Evolutionary conservation across 2,113 vertebrate genomes (phyloP).

Genomic region (Oreochromis aureus): DNA sequence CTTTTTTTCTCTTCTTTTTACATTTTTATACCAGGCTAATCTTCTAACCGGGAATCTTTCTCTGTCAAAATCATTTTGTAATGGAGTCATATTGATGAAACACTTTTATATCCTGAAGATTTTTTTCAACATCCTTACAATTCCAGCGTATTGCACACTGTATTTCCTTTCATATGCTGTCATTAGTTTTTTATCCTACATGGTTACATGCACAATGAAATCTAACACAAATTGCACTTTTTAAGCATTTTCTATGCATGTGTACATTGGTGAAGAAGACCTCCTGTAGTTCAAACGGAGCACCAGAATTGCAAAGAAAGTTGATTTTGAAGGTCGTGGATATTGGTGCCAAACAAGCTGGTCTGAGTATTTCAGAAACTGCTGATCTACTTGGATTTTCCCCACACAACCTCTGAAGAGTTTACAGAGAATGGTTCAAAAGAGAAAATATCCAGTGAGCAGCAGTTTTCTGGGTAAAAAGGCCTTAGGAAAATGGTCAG

Average conservation of each 20-base stretch:
- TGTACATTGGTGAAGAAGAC: not conserved
- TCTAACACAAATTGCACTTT: not conserved
- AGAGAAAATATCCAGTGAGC: not conserved
- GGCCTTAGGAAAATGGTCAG: not conserved
- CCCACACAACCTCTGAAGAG: not conserved
- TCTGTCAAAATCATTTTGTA: not conserved
- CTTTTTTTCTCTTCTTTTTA: not conserved
- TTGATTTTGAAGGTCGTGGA: not conserved
- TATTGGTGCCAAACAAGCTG: not conserved
- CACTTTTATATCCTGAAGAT: not conserved
- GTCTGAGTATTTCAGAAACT: not conserved
- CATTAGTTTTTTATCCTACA: not conserved
- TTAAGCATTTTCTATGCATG: not conserved
- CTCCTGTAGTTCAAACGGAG: not conserved
- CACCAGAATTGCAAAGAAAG: not conserved
- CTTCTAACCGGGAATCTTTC: not conserved
- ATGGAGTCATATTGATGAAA: not conserved
- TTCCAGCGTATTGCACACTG: rapidly evolving
- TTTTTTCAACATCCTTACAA: not conserved
- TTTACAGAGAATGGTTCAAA: not conserved
- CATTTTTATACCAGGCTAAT: not conserved
- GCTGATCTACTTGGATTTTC: not conserved
- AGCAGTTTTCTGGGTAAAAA: not conserved
- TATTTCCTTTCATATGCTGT: not conserved
- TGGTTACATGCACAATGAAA: too few species aligned